Conservation (phyloP, 2,797 vertebrate species). For the Propithecus deckenii region DNA sequence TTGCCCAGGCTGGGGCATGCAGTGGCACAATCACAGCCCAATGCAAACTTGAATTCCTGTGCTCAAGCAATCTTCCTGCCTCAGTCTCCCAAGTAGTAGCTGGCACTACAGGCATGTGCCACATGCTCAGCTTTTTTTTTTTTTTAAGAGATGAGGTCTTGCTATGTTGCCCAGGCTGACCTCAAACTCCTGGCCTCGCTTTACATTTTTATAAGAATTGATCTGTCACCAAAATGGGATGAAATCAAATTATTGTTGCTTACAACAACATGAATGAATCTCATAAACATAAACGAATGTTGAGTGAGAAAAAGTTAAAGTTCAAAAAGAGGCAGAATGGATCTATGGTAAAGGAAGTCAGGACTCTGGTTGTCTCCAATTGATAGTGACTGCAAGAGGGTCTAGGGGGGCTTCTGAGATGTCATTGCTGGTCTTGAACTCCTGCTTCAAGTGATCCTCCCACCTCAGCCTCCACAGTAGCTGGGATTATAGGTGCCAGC, state of each 20-base stretch:
- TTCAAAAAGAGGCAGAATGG: background rate
- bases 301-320: background rate
- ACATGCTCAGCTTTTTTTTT: background rate
- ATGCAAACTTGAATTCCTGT: background rate
- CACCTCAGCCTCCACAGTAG: background rate
- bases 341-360: background rate
- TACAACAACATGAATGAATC: background rate
- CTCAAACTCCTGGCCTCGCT: background rate
- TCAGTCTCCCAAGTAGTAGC: background rate
- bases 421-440: too few species aligned
- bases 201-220: background rate
- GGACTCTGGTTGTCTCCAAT: background rate
- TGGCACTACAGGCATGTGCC: background rate
- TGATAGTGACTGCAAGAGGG: background rate
- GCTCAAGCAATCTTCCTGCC: background rate
- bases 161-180: background rate
- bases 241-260: background rate
- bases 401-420: background rate
- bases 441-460: background rate
- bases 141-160: background rate
- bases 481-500: too few species aligned
- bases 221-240: background rate
- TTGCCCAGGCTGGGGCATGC: background rate
- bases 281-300: background rate
- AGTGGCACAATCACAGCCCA: too few species aligned